These are phyloP conservation scores for Cheilosia vulpina DNA, from an alignment of 2,888 invertebrate genomes.

Conservation along the genomic window DNA sequence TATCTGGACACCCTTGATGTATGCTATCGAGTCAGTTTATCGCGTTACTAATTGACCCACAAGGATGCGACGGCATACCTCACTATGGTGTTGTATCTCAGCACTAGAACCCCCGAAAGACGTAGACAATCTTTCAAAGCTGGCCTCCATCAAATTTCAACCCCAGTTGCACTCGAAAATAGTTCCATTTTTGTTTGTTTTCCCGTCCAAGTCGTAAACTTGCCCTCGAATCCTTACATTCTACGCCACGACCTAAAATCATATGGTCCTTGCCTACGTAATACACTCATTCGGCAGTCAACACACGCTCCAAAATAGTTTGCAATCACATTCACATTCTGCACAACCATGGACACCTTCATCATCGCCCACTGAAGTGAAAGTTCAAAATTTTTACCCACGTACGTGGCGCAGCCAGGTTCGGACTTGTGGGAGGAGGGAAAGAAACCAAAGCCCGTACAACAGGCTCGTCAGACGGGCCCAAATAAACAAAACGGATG, in stretches of 20 bases:
- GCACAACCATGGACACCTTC: constrained; percentile 38
- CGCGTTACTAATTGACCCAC: no score
- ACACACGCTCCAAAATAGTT: constrained; percentile 54
- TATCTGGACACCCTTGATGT: no score
- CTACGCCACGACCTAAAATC: constrained; percentile 3
- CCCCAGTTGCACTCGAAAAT: background rate
- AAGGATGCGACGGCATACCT: no score
- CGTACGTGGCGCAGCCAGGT: constrained; percentile 23
- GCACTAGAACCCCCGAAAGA: background rate
- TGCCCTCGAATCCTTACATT: background rate
- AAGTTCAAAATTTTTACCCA: constrained; percentile 46
- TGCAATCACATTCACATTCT: constrained; percentile 40
- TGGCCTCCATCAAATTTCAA: constrained; percentile 14
- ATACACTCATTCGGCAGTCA: constrained; percentile 55
- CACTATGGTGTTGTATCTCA: no score
- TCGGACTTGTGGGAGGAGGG: constrained; percentile 19
- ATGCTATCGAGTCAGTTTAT: no score
- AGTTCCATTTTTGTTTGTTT: background rate
- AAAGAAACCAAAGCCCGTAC: background rate
- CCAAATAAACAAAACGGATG: constrained; percentile 59
- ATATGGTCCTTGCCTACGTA: constrained; percentile 16
- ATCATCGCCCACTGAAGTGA: constrained; percentile 28
- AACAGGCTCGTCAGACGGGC: constrained; percentile 9
- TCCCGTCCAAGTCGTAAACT: constrained; percentile 8
- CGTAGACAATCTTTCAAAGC: constrained; percentile 2